Evolutionary conservation across 2,113 vertebrate species (phyloP).

Genomic region (Plotosus lineatus): DNA sequence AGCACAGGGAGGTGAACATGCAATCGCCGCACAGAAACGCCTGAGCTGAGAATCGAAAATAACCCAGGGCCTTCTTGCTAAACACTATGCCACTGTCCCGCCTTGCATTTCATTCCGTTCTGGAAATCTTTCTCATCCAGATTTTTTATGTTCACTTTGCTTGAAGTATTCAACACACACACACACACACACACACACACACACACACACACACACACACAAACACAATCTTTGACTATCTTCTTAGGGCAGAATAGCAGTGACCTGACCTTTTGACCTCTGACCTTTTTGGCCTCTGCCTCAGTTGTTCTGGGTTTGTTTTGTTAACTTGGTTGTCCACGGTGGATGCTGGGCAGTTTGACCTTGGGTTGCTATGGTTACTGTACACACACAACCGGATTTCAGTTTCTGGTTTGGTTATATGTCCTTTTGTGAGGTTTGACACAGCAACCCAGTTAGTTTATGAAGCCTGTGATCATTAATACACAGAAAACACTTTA

Average conservation of each 20-base stretch:
- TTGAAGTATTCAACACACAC: conserved; percentile 43
- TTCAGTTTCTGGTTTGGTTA: no score
- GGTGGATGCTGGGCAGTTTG: conserved; percentile 69
- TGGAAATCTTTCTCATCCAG: background rate
- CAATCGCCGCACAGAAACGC: no score
- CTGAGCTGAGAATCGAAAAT: no score
- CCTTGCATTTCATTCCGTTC: background rate
- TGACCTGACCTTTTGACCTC: conserved; percentile 64
- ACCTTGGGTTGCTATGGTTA: conserved; percentile 58
- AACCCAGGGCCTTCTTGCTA: no score
- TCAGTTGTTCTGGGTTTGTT: conserved; percentile 64
- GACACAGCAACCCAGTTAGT: background rate
- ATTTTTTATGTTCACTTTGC: conserved; percentile 41
- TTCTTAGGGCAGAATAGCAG: conserved; percentile 57
- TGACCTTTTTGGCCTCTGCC: conserved; percentile 55
- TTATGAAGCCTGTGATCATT: background rate
- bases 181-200: background rate
- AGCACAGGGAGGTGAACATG: no score
- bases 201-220: background rate
- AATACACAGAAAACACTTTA: background rate
- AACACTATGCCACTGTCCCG: no score
- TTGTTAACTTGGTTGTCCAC: conserved; percentile 58
- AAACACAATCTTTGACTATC: conserved; percentile 51
- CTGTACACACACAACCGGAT: conserved; percentile 44
- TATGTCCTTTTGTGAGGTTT: no score